Evolutionary conservation across 1,140 invertebrate genomes (phyloP).

Genomic region (Lerema accius): DNA sequence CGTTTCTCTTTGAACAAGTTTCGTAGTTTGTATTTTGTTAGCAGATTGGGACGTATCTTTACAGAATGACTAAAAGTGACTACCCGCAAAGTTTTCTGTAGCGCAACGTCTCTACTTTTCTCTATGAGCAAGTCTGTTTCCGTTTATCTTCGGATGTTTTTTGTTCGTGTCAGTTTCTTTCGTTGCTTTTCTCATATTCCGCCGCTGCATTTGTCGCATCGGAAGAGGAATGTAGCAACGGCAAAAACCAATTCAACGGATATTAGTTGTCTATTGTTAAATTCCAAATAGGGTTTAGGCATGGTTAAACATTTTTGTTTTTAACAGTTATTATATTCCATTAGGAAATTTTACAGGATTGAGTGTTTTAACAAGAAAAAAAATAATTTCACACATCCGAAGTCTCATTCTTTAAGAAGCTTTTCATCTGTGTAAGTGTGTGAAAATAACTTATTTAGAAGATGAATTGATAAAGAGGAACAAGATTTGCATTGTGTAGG

Average conservation of each 20-base stretch:
- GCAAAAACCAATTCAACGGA: conserved; percentile 32
- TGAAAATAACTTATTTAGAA: conserved; percentile 16
- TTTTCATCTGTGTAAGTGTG: too few species aligned
- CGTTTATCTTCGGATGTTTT: conserved; percentile 75
- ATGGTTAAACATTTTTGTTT: background rate
- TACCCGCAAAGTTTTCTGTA: conserved; percentile 71
- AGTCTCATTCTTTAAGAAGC: too few species aligned
- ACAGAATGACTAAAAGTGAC: conserved; percentile 63
- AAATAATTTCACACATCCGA: too few species aligned
- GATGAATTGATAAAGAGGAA: conserved; percentile 29
- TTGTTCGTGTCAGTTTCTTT: conserved; percentile 64
- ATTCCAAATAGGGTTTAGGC: background rate
- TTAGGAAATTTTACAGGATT: too few species aligned
- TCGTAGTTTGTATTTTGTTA: conserved; percentile 50
- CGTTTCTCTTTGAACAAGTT: conserved; percentile 18
- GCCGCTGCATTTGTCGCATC: conserved; percentile 63
- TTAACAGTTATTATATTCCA: background rate
- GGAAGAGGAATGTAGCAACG: conserved; percentile 41
- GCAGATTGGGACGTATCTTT: conserved; percentile 55
- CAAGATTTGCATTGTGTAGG: conserved; percentile 53
- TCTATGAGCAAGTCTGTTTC: conserved; percentile 75
- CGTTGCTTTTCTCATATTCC: conserved; percentile 67
- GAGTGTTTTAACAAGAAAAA: too few species aligned
- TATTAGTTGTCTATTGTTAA: conserved; percentile 24
- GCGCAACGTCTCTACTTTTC: conserved; percentile 70